Conservation (phyloP, 2,113 vertebrate genomes). For the Lipophrys pholis region DNA sequence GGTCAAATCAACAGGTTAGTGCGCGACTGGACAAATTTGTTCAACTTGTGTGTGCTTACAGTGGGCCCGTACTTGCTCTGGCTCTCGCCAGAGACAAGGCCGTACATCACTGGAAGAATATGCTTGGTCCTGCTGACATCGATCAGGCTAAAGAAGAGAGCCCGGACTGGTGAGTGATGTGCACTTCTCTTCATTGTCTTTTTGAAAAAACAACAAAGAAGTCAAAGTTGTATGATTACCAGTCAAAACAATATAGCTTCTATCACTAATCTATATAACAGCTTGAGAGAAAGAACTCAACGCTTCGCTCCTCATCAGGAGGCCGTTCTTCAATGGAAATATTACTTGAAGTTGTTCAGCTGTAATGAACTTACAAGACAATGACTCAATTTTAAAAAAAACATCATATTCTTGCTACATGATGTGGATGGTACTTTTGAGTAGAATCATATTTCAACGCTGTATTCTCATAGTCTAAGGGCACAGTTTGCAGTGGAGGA, state of each 20-base stretch:
- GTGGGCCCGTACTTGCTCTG: slow-evolving; percentile 82
- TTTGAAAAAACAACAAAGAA: slow-evolving; percentile 8
- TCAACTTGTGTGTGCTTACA: slow-evolving; percentile 50
- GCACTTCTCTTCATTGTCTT: not conserved
- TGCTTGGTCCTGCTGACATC: slow-evolving; percentile 79
- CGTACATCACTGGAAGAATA: slow-evolving; percentile 78
- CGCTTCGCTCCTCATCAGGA: not conserved
- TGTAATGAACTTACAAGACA: no score
- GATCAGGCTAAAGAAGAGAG: slow-evolving; percentile 74
- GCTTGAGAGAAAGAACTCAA: slow-evolving; percentile 27
- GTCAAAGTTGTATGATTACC: slow-evolving; percentile 26
- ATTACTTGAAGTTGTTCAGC: no score
- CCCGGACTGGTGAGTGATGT: slow-evolving; percentile 76
- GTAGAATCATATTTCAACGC: slow-evolving; percentile 5
- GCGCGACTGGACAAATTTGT: not conserved
- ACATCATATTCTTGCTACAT: slow-evolving; percentile 15
- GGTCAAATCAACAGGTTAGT: not conserved
- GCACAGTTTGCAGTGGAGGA: slow-evolving; percentile 76
- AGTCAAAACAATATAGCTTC: slow-evolving; percentile 8
- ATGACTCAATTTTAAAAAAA: no score
- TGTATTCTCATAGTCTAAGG: slow-evolving; percentile 65
- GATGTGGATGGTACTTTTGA: not conserved
- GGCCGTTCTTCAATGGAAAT: no score
- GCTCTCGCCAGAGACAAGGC: slow-evolving; percentile 73
- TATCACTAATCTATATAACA: not conserved